Evolutionary conservation across 2,797 vertebrate species (phyloP).

Genomic region (Pseudomugil gertrudae): DNA sequence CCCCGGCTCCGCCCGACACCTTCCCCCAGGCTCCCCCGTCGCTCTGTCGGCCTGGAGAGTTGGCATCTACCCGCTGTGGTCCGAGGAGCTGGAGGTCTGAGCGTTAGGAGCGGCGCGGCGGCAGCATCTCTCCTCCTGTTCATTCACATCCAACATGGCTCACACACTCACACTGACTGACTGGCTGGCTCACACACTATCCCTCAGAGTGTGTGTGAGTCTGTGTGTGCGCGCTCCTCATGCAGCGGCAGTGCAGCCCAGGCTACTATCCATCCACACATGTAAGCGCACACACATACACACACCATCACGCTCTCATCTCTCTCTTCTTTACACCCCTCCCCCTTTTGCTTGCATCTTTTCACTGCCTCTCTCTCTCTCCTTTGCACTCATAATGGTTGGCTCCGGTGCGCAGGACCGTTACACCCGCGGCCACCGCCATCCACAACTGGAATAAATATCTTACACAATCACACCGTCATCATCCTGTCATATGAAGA

Average conservation of each 20-base stretch:
- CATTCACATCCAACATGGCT: conserved; percentile 96
- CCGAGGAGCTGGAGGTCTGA: conserved; percentile 75
- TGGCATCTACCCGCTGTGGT: conserved; percentile 85
- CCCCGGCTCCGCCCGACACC: conserved; percentile 83
- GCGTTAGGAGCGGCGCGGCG: conserved; percentile 80
- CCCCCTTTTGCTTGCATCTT: conserved; percentile 75
- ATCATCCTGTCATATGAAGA: conserved; percentile 42
- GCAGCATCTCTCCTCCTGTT: conserved; percentile 83
- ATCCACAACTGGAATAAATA: conserved; percentile 79
- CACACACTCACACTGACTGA: conserved; percentile 69
- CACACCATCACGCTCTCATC: conserved; percentile 71
- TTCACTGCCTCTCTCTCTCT: conserved; percentile 49
- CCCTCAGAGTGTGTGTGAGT: conserved; percentile 14
- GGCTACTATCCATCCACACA: conserved; percentile 80
- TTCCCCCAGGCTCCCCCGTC: conserved; percentile 85
- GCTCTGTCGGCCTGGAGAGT: conserved; percentile 82
- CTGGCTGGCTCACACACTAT: conserved; percentile 62
- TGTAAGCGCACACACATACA: conserved; percentile 61
- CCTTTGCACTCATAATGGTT: conserved; percentile 76
- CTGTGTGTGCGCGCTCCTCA: conserved; percentile 32
- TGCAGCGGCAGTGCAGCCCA: conserved; percentile 71
- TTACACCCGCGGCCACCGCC: conserved; percentile 72
- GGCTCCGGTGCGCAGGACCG: conserved; percentile 77
- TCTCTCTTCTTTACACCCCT: conserved; percentile 71
- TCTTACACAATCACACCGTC: conserved; percentile 55